phyloP scores from a whole-genome alignment of 2,113 vertebrate genomes.

The Hypanus sabinus region DNA sequence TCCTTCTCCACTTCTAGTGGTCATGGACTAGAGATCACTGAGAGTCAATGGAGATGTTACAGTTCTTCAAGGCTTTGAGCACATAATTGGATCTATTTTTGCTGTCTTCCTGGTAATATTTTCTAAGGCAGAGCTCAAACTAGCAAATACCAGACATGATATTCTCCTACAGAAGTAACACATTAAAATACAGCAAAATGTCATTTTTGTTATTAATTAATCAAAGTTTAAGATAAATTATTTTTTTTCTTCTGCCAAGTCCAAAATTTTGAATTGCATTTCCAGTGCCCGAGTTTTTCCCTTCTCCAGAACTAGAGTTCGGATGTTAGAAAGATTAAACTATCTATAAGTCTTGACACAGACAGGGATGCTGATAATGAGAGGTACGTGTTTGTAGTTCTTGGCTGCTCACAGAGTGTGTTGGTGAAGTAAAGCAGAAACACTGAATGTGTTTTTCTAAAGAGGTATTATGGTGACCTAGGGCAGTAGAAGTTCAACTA shows the following conservation, averaged over 20 bases:
- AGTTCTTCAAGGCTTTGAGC: too few relatives aligned
- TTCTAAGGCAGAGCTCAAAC: too few relatives aligned
- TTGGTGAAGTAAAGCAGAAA: conserved; percentile 70
- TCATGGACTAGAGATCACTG: too few relatives aligned
- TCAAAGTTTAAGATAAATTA: conserved; percentile 1
- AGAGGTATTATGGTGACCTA: conserved; percentile 54
- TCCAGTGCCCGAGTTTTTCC: not conserved
- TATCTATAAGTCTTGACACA: conserved; percentile 65
- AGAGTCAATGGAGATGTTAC: too few relatives aligned
- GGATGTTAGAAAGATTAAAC: conserved; percentile 73
- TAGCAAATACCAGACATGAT: not conserved
- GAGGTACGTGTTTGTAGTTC: conserved; percentile 62
- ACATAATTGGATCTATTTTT: too few relatives aligned
- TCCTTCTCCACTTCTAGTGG: too few relatives aligned
- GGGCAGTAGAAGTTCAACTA: conserved; percentile 71
- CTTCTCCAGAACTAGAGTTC: conserved; percentile 50
- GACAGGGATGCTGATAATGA: conserved; percentile 65
- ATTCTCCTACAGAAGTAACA: not conserved
- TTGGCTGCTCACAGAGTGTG: conserved; percentile 60
- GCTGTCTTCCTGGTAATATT: too few relatives aligned
- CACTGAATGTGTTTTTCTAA: conserved; percentile 65
- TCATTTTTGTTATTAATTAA: not conserved
- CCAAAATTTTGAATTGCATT: not conserved
- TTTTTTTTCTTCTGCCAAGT: not conserved
- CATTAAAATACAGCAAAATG: not conserved